These are phyloP conservation scores for Eutrigla gurnardus DNA, from an alignment of 2,797 vertebrate genomes.

Conservation along the genomic window DNA sequence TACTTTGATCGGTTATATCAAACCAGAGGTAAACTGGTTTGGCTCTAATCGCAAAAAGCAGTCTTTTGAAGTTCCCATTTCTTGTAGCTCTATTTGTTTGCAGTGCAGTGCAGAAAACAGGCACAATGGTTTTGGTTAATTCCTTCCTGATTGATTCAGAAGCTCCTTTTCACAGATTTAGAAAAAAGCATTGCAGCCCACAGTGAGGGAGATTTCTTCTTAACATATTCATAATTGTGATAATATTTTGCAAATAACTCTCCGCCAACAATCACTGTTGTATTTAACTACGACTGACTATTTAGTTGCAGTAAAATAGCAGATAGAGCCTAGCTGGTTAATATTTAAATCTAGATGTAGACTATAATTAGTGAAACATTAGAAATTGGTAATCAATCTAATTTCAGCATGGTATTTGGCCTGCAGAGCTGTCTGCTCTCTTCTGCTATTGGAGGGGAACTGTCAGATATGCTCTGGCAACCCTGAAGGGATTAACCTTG, in stretches of 20 bases:
- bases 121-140: neutral
- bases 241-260: neutral
- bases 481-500: neutral
- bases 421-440: neutral
- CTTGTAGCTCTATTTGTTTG: neutral
- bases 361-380: neutral
- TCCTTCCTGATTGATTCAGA: neutral
- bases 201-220: neutral
- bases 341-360: neutral
- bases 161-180: neutral
- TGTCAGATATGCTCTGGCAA: too few relatives aligned
- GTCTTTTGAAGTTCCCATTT: constrained; percentile 2
- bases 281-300: neutral
- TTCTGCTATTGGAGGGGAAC: neutral
- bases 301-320: neutral
- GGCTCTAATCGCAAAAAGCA: neutral
- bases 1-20: neutral
- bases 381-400: neutral
- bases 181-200: neutral
- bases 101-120: neutral
- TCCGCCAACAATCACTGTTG: neutral
- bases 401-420: neutral
- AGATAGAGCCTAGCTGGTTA: neutral
- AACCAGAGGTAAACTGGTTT: neutral
- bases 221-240: neutral